These are phyloP conservation scores for Graphium colonna DNA, from an alignment of 2,888 invertebrate genomes.

Conservation along the genomic window DNA sequence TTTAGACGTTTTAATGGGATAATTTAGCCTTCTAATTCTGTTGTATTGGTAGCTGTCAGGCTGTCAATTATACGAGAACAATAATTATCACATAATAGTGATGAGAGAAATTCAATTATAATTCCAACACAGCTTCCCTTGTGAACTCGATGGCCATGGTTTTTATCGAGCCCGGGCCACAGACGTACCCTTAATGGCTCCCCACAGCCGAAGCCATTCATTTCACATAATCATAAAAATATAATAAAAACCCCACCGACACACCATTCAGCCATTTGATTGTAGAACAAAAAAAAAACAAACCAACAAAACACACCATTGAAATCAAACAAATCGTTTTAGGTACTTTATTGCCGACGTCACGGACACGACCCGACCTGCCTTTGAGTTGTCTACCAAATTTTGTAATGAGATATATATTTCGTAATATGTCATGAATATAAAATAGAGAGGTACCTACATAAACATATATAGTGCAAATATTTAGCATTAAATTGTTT, in stretches of 20 bases:
- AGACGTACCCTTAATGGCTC: constrained; percentile 37
- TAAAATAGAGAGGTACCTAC: no score
- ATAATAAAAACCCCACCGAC: constrained; percentile 29
- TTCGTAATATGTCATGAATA: no score
- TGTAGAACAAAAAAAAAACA: constrained; percentile 19
- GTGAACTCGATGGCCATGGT: constrained; percentile 11
- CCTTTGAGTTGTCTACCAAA: background rate
- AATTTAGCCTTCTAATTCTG: no score
- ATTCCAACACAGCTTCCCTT: constrained; percentile 8
- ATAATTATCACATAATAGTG: background rate
- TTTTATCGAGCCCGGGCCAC: constrained; percentile 26
- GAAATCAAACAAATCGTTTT: constrained; percentile 18
- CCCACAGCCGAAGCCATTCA: constrained; percentile 31
- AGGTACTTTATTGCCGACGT: constrained; percentile 2
- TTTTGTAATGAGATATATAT: no score
- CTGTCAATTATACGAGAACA: no score
- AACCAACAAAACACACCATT: constrained; percentile 22
- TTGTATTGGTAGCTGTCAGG: no score
- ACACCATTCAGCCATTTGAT: constrained; percentile 19
- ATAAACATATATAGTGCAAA: no score
- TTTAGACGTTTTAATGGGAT: no score
- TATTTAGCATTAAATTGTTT: no score
- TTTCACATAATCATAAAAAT: constrained; percentile 36
- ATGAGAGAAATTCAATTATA: constrained; percentile 7
- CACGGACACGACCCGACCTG: constrained; percentile 9